These are phyloP conservation scores for Allygus modestus DNA, from an alignment of 2,888 invertebrate genomes.

Conservation along the genomic window DNA sequence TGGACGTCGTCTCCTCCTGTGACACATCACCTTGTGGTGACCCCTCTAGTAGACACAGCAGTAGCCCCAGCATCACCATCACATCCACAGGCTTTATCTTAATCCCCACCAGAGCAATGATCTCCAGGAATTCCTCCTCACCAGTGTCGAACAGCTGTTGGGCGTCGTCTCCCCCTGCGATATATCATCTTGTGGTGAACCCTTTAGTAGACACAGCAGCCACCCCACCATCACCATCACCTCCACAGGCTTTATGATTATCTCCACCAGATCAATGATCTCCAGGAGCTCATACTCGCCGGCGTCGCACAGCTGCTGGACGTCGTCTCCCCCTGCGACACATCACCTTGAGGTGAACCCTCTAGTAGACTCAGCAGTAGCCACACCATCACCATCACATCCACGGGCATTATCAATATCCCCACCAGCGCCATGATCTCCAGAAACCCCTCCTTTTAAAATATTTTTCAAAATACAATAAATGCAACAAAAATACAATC, in stretches of 20 bases:
- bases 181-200: too few relatives aligned
- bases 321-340: constrained; percentile 94
- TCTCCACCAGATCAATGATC: too few relatives aligned
- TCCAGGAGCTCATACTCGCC: constrained; percentile 97
- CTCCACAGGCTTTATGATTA: too few relatives aligned
- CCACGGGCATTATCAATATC: too few relatives aligned
- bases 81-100: constrained; percentile 99
- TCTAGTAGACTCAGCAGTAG: constrained; percentile 98
- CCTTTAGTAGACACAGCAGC: too few relatives aligned
- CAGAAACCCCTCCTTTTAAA: constrained; percentile 98
- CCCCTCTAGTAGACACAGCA: constrained; percentile 75
- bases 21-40: background rate
- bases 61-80: constrained; percentile 95
- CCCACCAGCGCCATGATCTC: too few relatives aligned
- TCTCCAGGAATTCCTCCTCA: constrained; percentile 98
- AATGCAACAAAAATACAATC: too few relatives aligned
- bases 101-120: constrained; percentile 98
- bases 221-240: constrained; percentile 91
- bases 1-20: constrained; percentile 98
- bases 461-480: too few relatives aligned
- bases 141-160: constrained; percentile 99
- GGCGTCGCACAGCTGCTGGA: constrained; percentile 98
- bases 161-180: constrained; percentile 76
- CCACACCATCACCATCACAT: constrained; percentile 86
- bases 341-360: constrained; percentile 74